Evolutionary conservation across 2,888 invertebrate genomes (phyloP).

Genomic region (Eurytoma californica): DNA sequence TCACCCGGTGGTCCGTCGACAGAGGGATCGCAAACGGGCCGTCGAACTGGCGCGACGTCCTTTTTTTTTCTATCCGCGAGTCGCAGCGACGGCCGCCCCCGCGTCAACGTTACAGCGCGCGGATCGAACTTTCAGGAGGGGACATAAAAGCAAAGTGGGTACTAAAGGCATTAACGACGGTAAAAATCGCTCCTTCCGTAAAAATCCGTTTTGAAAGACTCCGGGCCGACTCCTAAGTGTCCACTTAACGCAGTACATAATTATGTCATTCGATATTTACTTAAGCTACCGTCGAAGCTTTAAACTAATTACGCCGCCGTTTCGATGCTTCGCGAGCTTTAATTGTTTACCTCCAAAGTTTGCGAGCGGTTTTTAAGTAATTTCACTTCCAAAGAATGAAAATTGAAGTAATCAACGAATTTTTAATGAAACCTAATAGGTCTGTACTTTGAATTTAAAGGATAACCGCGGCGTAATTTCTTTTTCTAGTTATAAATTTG

Average conservation of each 20-base stretch:
- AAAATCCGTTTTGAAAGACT: conserved; percentile 54
- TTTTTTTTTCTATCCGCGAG: conserved; percentile 8
- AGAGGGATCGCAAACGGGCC: neutral
- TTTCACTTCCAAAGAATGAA: too few relatives aligned
- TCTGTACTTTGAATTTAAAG: too few relatives aligned
- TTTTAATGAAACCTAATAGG: too few relatives aligned
- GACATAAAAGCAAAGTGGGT: conserved; percentile 58
- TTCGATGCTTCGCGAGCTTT: too few relatives aligned
- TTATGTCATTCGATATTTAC: conserved; percentile 33
- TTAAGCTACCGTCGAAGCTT: neutral
- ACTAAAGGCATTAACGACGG: conserved; percentile 60
- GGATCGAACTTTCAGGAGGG: conserved; percentile 56
- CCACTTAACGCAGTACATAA: conserved; percentile 53
- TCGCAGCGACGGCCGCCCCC: conserved; percentile 29
- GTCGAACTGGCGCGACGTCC: conserved; percentile 6
- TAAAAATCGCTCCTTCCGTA: conserved; percentile 57
- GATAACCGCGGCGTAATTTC: too few relatives aligned
- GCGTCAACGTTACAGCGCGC: conserved; percentile 36
- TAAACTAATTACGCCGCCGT: too few relatives aligned
- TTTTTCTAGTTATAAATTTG: too few relatives aligned
- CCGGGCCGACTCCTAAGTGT: conserved; percentile 45
- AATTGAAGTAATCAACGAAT: too few relatives aligned
- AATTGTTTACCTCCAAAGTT: too few relatives aligned
- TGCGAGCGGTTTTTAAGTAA: too few relatives aligned
- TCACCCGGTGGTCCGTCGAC: neutral